phyloP scores from a whole-genome alignment of 2,888 invertebrate species.

The Tetragonisca angustula region DNA sequence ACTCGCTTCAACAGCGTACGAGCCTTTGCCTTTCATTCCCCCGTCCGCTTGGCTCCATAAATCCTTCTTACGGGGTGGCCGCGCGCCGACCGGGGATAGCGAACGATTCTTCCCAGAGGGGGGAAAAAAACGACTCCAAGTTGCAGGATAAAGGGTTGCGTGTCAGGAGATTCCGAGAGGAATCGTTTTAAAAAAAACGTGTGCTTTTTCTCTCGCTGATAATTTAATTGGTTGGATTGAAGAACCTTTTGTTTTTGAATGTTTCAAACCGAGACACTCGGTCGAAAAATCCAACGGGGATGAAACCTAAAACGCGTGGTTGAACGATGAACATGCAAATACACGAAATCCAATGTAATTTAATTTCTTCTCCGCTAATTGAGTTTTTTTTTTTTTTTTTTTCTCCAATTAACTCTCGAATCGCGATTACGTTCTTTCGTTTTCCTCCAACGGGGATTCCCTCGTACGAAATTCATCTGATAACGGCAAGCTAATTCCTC shows the following conservation, averaged over 20 bases:
- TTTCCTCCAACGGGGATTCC: neutral
- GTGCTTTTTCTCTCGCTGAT: neutral
- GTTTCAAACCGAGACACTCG: too few species aligned
- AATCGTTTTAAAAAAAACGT: neutral
- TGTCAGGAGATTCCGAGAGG: neutral
- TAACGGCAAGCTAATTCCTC: neutral
- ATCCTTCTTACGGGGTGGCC: constrained; percentile 66
- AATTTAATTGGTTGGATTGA: neutral
- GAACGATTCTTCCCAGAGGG: neutral
- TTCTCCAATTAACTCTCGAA: neutral
- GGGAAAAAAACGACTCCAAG: neutral
- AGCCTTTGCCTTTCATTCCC: constrained; percentile 54
- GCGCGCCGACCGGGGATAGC: neutral
- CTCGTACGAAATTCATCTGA: neutral
- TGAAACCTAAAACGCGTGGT: too few species aligned
- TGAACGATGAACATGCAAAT: too few species aligned
- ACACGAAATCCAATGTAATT: too few species aligned
- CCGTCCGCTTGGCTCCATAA: constrained; percentile 62
- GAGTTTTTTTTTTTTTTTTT: neutral
- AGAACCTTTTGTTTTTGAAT: too few species aligned
- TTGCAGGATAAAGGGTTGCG: neutral
- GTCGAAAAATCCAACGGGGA: too few species aligned
- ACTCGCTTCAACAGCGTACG: constrained; percentile 71
- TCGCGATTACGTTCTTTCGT: neutral
- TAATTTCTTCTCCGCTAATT: neutral